Evolutionary conservation across 2,113 vertebrate genomes (phyloP), one percentile per base, ranked within the genome.

Genomic region (Nesogale talazaci): DNA sequence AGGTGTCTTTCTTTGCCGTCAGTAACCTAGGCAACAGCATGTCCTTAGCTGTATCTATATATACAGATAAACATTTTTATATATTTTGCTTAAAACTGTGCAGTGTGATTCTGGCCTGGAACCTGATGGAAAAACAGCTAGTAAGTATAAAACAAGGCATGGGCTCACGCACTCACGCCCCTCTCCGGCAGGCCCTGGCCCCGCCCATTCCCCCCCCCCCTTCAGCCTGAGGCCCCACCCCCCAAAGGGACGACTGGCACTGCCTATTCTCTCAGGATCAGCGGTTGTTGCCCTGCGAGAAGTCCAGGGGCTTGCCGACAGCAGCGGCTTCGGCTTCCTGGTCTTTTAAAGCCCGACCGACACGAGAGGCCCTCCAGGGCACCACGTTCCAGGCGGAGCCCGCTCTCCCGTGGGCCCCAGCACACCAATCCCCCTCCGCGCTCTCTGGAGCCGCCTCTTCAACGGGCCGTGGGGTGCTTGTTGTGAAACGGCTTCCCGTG

Each of bases 1-100:
- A 99, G 99, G 98, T 98, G 98, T 98, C 97, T 98, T 98, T 98
- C 98, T 98, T 98, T 98, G 98, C 98, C 98, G 98, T 98, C 97
- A 96, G 98, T 98, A 96, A 88, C 97, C 96, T 98, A 98, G 98
- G 97, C 96, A 98, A 97, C 97, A 97, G 97, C 98, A 98, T 98
- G 98, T 98, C 91, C 88, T 97, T 98, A 97, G 98, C 95, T 97
- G 97, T 97, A 52, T 52, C 46, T 52, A 52, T 52, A 52, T 52
- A 52, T 52, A 52, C 46, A 52, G 46, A 52, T 52, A 52, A 52
- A 52, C 46, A 6, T 52, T 12, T 52, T 52, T 11, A 52, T 52
- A 96, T 97, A 96, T 97, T 98, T 97, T 97, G 95, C 97, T 97
- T 97, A 97, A 98, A 96, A 97, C 96, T 97, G 95, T 98, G 91